phyloP scores from a whole-genome alignment of 2,113 vertebrate genomes.

The Symphodus melops region DNA sequence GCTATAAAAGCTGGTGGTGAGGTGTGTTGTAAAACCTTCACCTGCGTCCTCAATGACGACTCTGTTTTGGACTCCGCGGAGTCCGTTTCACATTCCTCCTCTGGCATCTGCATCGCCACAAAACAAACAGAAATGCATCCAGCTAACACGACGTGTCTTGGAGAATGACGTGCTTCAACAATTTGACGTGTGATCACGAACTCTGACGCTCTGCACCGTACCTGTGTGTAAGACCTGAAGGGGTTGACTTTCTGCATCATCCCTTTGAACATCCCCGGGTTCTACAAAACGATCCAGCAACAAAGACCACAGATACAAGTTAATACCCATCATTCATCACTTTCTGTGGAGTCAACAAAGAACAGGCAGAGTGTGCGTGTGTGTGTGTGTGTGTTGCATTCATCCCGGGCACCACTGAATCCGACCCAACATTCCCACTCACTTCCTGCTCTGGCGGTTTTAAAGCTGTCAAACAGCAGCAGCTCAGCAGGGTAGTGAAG shows the following conservation, averaged over 20 bases:
- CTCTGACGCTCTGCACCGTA: neutral
- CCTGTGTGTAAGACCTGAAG: slow-evolving; percentile 60
- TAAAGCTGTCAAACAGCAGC: too few species aligned
- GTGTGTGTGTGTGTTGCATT: too few species aligned
- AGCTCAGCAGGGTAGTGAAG: too few species aligned
- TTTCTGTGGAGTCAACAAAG: too few species aligned
- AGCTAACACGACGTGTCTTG: too few species aligned
- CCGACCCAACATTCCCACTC: too few species aligned
- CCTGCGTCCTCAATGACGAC: neutral
- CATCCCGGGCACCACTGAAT: too few species aligned
- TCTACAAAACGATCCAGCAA: slow-evolving; percentile 37
- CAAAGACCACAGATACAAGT: too few species aligned
- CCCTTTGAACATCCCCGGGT: slow-evolving; percentile 46
- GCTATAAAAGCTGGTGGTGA: too few species aligned
- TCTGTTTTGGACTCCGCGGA: neutral
- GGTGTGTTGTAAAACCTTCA: neutral
- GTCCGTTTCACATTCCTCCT: slow-evolving; percentile 22
- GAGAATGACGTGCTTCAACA: neutral
- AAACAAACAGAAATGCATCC: neutral
- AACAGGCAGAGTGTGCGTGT: too few species aligned
- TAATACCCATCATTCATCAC: neutral
- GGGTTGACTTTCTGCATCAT: slow-evolving; percentile 70
- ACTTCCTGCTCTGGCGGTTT: too few species aligned
- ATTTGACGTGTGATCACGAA: too few species aligned
- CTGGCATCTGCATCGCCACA: slow-evolving; percentile 24